Base-by-base conservation (phyloP, 2,113 vertebrate genomes). In the Scytalopus superciliaris region DNA sequence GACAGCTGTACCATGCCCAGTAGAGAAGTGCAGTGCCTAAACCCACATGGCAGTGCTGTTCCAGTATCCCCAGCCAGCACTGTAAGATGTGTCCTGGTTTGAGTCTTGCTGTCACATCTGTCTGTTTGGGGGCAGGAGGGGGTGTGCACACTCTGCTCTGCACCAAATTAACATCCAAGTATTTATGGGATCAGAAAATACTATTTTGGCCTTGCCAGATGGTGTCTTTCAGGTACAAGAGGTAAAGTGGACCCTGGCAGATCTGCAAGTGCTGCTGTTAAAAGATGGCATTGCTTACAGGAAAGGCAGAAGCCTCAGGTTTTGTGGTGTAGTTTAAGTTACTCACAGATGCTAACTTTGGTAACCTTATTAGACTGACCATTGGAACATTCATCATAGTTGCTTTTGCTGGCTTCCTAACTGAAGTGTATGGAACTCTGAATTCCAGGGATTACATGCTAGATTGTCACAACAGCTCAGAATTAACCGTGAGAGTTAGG, bases 1-100 rank as follows among this genome's bases (percentile, higher is more conserved):
- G 76, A 56, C 35, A 16, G 0, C 57, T 45, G 10, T 10, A 11
- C 42, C 0, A 0, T 37, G 68, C 40, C 10, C 31, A 49, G 14
- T 8, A n/a, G 47, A 9, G 35, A 47, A 42, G 24, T 5, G 56
- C 7, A 4, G 56, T 50, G 49, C 42, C 14, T 28, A 1, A 87
- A 39, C 11, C 31, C 6, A n/a, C 4, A 40, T 45, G 78, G 47
- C 47, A 63, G 75, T 33, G 6, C 47, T 40, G 24, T 33, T 47
- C 37, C 70, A 2, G 19, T 7, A 1, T 10, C 19, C 87, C 25
- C 73, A 47, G 0, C 16, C 47, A 67, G 57, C 42, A 2, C 19
- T 53, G n/a, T n/a, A n/a, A n/a, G n/a, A n/a, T n/a, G 7, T 44
- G 64, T 56, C 31, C 24, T 62, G 24, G 16, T 60, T 25, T 47